Evolutionary conservation across 2,113 vertebrate species (phyloP).

Genomic region (Callithrix jacchus): DNA sequence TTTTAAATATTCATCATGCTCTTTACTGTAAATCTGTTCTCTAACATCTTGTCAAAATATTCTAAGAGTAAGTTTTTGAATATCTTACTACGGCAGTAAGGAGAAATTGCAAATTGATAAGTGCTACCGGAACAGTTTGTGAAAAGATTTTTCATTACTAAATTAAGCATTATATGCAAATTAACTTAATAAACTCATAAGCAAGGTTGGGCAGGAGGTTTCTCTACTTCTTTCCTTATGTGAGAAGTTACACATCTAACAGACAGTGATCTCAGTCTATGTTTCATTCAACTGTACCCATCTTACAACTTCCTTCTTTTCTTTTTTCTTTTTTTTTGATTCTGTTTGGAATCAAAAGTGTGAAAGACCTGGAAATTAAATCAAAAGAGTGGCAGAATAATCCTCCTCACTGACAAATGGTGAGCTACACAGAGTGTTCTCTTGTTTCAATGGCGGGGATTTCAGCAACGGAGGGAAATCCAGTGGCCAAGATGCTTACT

Average conservation of each 20-base stretch:
- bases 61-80: neutral
- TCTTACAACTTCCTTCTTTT: neutral
- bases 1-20: neutral
- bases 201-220: neutral
- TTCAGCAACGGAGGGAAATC: neutral
- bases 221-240: neutral
- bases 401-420: neutral
- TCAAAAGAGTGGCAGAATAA: neutral
- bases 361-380: neutral
- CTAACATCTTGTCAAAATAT: slow-evolving; percentile 20
- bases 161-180: neutral
- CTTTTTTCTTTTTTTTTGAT: too few species aligned
- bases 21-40: neutral
- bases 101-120: neutral
- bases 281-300: neutral
- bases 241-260: neutral
- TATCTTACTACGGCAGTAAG: neutral
- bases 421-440: neutral
- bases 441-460: neutral
- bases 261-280: neutral
- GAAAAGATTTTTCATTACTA: neutral
- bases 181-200: neutral
- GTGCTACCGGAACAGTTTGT: neutral
- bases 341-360: neutral
- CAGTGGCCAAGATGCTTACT: neutral